Evolutionary conservation across 2,113 vertebrate genomes (phyloP), one percentile per base, ranked within the genome.

Genomic region (Semnopithecus entellus): DNA sequence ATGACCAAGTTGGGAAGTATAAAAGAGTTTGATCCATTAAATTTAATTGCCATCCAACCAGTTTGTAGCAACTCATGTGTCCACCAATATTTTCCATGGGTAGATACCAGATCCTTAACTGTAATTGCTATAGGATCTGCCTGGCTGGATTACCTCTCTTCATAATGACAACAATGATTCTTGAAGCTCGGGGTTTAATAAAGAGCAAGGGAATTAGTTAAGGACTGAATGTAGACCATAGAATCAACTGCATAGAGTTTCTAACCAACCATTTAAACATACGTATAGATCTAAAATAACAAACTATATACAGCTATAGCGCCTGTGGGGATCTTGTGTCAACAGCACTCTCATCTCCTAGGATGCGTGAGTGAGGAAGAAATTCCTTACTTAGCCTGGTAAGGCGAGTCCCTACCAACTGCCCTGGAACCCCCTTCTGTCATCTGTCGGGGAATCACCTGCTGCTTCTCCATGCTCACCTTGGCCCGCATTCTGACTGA

Each of bases 391-490:
- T 61, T n/a, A 10, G 17, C 7, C 17, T 6, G 8, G 40, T 6
- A 40, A 78, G n/a, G 32, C 8, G 8, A 66, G 52, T 13, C 45
- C 9, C 57, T 20, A 2, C 25, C 6, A 6, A 6, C 40, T 66
- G 40, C 22, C n/a, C 64, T 20, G 35, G 52, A 12, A 23, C 1
- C 4, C 23, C 80, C 13, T 22, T 45, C 23, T 18, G n/a, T 50
- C 1, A 0, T 35, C 57, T 78, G 30, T 9, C 8, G 2, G 0
- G 40, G 40, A 5, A 12, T 79, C 23, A 3, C 20, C 4, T 2
- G 10, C 23, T 27, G 9, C 70, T 43, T 22, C 80, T 45, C 84
- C 13, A 1, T 0, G 16, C 38, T 59, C 16, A 30, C 72, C 55
- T 35, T 27, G 8, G 52, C 35, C 61, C 27, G 17, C 2, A 2